phyloP scores from a whole-genome alignment of 2,888 invertebrate genomes.

The Scaptomyza polygonia region DNA sequence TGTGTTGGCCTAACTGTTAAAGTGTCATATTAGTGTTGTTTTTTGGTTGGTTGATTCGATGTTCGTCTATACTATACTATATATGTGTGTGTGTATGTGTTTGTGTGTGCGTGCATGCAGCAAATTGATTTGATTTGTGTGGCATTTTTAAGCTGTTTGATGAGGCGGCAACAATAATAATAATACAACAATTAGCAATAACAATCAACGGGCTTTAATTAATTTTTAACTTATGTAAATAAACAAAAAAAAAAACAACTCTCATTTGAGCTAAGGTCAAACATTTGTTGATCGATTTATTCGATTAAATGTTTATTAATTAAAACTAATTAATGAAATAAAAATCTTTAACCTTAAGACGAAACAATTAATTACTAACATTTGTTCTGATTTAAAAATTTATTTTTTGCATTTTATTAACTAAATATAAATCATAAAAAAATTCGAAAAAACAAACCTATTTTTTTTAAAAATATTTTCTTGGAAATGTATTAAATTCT shows the following conservation, averaged over 20 bases:
- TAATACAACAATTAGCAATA: slow-evolving; percentile 57
- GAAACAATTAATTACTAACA: too few species aligned
- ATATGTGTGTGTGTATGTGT: slow-evolving; percentile 23
- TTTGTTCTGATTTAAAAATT: too few species aligned
- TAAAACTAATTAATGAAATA: too few species aligned
- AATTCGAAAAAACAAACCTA: too few species aligned
- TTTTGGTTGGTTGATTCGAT: slow-evolving; percentile 72
- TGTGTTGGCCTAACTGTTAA: slow-evolving; percentile 75
- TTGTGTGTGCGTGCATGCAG: slow-evolving; percentile 49
- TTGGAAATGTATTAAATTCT: too few species aligned
- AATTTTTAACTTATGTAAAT: slow-evolving; percentile 38
- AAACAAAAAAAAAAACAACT: neutral
- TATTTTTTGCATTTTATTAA: too few species aligned
- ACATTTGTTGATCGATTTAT: too few species aligned
- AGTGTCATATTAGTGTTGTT: slow-evolving; percentile 79
- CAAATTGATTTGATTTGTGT: slow-evolving; percentile 79
- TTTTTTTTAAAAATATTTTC: too few species aligned
- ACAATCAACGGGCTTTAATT: slow-evolving; percentile 48
- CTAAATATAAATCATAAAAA: too few species aligned
- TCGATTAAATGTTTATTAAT: too few species aligned
- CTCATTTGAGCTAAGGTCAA: neutral
- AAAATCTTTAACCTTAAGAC: too few species aligned
- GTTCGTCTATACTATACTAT: slow-evolving; percentile 29
- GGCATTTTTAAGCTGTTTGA: slow-evolving; percentile 63
- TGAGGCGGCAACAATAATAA: slow-evolving; percentile 54